Evolutionary conservation across 2,113 vertebrate genomes (phyloP).

Genomic region (Rynchops niger): DNA sequence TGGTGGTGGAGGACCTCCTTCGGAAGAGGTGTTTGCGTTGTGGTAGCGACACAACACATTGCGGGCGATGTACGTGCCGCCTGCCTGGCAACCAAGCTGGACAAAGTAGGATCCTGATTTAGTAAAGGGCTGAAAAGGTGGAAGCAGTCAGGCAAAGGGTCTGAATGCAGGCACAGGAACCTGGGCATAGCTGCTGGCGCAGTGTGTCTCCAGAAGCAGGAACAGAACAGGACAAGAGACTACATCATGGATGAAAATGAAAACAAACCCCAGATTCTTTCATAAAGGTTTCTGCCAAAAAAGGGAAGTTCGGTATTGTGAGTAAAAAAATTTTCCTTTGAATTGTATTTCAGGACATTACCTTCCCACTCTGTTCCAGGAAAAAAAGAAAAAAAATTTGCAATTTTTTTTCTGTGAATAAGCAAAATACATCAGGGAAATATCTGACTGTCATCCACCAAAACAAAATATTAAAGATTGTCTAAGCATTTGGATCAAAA

Average conservation of each 20-base stretch:
- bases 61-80: accelerated
- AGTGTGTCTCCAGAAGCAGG: neutral
- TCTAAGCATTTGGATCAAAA: neutral
- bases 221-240: neutral
- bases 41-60: accelerated
- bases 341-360: neutral
- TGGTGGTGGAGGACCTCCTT: neutral
- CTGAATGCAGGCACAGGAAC: neutral
- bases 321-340: neutral
- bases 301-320: neutral
- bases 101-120: neutral
- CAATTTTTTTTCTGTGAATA: neutral
- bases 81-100: neutral
- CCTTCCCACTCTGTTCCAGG: neutral
- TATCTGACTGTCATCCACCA: neutral
- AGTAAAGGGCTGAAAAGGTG: neutral
- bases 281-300: neutral
- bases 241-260: neutral
- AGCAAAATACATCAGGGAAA: neutral
- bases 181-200: neutral
- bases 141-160: neutral
- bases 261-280: neutral
- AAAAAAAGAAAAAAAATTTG: neutral
- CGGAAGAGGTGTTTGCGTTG: accelerated
- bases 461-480: neutral